Conservation (phyloP, 1,140 invertebrate genomes). For the Bombus balteatus region DNA sequence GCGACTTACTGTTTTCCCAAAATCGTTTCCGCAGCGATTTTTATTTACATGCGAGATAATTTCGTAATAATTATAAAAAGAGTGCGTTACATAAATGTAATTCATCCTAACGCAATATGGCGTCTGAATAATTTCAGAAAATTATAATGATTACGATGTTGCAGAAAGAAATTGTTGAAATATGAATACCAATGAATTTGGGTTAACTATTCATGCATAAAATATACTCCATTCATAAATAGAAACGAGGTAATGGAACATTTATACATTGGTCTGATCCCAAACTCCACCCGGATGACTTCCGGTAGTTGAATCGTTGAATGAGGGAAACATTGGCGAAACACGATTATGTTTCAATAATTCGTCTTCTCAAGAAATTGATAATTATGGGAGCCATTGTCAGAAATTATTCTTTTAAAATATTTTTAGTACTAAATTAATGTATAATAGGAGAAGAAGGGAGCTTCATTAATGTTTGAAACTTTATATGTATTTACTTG, state of each 20-base stretch:
- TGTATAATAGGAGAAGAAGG: background rate
- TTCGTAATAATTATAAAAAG: too few species aligned
- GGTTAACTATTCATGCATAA: slow-evolving; percentile 23
- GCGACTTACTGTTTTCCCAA: background rate
- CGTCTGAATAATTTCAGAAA: slow-evolving; percentile 2
- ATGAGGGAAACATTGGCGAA: slow-evolving; percentile 55
- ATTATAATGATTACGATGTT: background rate
- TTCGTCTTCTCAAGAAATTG: background rate
- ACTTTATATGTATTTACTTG: background rate
- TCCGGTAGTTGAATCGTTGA: slow-evolving; percentile 63
- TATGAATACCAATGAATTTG: background rate
- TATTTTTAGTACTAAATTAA: background rate
- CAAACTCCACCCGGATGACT: slow-evolving; percentile 34
- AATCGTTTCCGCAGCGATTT: background rate
- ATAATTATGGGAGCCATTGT: background rate
- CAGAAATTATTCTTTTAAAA: background rate
- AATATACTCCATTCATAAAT: slow-evolving; percentile 34
- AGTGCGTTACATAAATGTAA: background rate
- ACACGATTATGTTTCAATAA: slow-evolving; percentile 62
- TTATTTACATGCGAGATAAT: background rate
- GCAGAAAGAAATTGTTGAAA: background rate
- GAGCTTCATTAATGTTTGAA: background rate
- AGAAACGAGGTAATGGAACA: slow-evolving; percentile 28
- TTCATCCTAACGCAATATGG: background rate
- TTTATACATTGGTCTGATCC: background rate